Evolutionary conservation across 2,888 invertebrate species (phyloP), one percentile per base, ranked within the genome.

Genomic region (Pegoplata infirma): DNA sequence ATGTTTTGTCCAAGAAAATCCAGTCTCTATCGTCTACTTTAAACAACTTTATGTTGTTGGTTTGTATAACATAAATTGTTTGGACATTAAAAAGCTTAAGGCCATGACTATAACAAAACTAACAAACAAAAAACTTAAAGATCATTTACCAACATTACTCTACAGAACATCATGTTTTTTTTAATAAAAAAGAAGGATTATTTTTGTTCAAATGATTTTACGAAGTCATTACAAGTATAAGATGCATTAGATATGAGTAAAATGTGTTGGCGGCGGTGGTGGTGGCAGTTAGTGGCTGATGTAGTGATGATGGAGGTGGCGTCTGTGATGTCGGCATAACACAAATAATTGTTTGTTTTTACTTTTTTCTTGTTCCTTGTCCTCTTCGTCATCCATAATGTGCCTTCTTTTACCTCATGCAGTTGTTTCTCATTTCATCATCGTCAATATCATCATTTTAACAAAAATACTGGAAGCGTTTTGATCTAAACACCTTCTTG

Each of bases 391-490:
- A 12, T 19, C 46, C 46, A 61, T 25, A 46, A 47, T 61, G 10
- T n/a, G 6, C 19, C 12, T 21, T 25, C 7, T 14, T 23, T 14
- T 1, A 12, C 36, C 36, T n/a, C n/a, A n/a, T 40, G 12, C 0
- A n/a, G n/a, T 5, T 1, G n/a, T 40, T 36, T 10, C 8, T 58
- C 59, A 40, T 49, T 72, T 61, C 72, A 40, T 61, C 72, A 61
- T 76, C 47, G 61, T 72, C 72, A 49, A 59, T 64, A 68, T 71
- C 69, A 74, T 74, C 58, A 40, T 53, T 61, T 64, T n/a, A n/a
- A n/a, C n/a, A 25, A 23, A 64, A 84, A 86, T 67, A 87, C 86
- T 86, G 87, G 85, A 87, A 86, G 86, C 85, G 87, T 86, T 86
- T 84, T 79, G 66, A 81, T 81, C 83, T 84, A 84, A 83, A 86